Evolutionary conservation across 2,113 vertebrate genomes (phyloP).

Genomic region (Siphamia tubifer): DNA sequence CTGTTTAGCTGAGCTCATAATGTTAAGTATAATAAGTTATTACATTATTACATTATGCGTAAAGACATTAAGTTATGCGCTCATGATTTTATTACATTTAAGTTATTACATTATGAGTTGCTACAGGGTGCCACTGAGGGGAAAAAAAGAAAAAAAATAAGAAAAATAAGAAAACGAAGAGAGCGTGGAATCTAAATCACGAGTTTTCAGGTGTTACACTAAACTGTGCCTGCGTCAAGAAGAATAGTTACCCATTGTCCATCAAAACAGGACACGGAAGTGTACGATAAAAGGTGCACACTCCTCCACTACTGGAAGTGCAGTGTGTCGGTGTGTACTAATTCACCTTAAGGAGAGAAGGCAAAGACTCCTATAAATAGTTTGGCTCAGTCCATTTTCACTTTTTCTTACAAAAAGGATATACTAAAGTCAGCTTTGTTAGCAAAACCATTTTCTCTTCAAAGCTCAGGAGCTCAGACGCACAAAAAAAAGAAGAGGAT

Average conservation of each 20-base stretch:
- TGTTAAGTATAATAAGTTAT: too few relatives aligned
- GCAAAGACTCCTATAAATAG: slow-evolving; percentile 49
- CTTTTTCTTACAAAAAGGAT: slow-evolving; percentile 41
- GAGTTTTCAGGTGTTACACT: slow-evolving; percentile 28
- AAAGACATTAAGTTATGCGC: too few relatives aligned
- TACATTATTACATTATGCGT: too few relatives aligned
- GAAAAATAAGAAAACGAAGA: background rate
- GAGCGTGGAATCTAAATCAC: background rate
- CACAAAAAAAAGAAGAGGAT: too few relatives aligned
- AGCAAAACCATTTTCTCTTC: slow-evolving; percentile 31
- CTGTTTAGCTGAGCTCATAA: too few relatives aligned
- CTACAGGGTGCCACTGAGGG: too few relatives aligned
- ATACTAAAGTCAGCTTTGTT: slow-evolving; percentile 43
- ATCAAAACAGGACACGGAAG: slow-evolving; percentile 48
- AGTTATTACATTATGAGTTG: too few relatives aligned
- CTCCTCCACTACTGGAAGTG: slow-evolving; percentile 35
- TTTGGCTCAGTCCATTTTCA: slow-evolving; percentile 62
- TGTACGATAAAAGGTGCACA: slow-evolving; percentile 20
- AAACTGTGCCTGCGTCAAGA: slow-evolving; percentile 30
- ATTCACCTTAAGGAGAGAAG: slow-evolving; percentile 33
- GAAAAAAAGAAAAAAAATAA: too few relatives aligned
- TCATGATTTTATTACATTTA: too few relatives aligned
- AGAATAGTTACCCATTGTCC: slow-evolving; percentile 10
- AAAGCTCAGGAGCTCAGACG: slow-evolving; percentile 5
- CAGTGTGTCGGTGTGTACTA: background rate